Evolutionary conservation across 2,113 vertebrate genomes (phyloP).

Genomic region (Nymphicus hollandicus): DNA sequence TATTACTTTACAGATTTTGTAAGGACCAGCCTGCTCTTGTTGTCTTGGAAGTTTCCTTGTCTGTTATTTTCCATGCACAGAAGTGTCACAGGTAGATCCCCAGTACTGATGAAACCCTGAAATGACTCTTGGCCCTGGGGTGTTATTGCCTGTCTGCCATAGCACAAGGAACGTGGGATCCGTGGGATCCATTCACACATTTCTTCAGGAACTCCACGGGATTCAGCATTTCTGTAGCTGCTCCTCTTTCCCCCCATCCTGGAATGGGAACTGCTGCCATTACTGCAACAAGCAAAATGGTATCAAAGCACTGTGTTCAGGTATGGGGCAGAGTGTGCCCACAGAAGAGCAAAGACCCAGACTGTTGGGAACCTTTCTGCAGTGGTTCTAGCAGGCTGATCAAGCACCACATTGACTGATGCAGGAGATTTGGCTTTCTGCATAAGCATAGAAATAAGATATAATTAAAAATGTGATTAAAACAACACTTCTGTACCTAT

Average conservation of each 20-base stretch:
- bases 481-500: rapidly evolving
- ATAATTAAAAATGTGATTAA: neutral
- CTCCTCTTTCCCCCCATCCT: neutral
- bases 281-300: neutral
- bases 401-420: neutral
- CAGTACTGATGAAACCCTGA: rapidly evolving
- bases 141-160: neutral
- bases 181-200: rapidly evolving
- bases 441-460: neutral
- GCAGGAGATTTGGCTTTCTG: neutral
- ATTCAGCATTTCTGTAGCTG: neutral
- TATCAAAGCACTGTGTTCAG: rapidly evolving
- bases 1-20: neutral
- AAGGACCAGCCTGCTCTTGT: neutral
- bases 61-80: rapidly evolving
- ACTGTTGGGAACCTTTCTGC: rapidly evolving
- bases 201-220: neutral
- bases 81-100: rapidly evolving
- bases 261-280: rapidly evolving
- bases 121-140: rapidly evolving
- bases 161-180: rapidly evolving
- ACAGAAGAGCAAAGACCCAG: neutral
- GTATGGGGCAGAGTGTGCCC: too few relatives aligned
- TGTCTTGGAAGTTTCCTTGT: neutral
- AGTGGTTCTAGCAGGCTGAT: neutral